Evolutionary conservation across 2,113 vertebrate genomes (phyloP), one percentile per base, ranked within the genome.

Genomic region (Hydrolagus affinis): DNA sequence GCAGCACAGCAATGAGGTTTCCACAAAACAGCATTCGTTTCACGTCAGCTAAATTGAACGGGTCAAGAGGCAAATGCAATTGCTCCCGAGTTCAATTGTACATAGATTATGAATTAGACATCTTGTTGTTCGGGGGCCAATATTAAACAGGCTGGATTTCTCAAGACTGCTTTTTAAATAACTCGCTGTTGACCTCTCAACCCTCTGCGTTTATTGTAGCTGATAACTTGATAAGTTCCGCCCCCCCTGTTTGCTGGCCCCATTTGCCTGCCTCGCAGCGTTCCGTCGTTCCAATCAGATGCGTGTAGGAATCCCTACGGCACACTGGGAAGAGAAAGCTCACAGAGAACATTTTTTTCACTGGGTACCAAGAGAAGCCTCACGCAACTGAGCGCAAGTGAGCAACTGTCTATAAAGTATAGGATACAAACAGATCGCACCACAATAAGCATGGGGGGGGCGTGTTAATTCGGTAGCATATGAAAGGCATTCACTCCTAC

Each of bases 41-140:
- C 78, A 83, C 2, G 15, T 66, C 23, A 60, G 30, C 60, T 83
- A 66, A 62, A 23, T 83, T 21, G 15, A 15, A 32, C 3, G 32
- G 62, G 62, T 66, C 78, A 83, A 66, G 6, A 66, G 62, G 60
- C 66, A 66, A 44, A 83, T 68, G 64, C 60, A 83, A n/a, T 83
- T 64, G 30, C 23, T 66, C 25, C n/a, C 30, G 66, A 83, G 66
- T 83, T 66, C 76, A 62, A 62, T 30, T 62, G 66, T 66, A 32
- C 62, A 17, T 14, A 83, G 77, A 83, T 83, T 83, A 66, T 66
- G 25, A 83, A 66, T 66, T 25, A 66, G 77, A 28, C 60, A 14
- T 83, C 77, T 83, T 83, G 60, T 28, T 83, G 78, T 25, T 32
- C 30, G 4, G 11, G 3, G 28, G 25, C 78, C 62, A 83, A 62